Evolutionary conservation across 1,140 invertebrate genomes (phyloP), one percentile per base, ranked within the genome.

Genomic region (Ceratoteleas bidentatus): DNA sequence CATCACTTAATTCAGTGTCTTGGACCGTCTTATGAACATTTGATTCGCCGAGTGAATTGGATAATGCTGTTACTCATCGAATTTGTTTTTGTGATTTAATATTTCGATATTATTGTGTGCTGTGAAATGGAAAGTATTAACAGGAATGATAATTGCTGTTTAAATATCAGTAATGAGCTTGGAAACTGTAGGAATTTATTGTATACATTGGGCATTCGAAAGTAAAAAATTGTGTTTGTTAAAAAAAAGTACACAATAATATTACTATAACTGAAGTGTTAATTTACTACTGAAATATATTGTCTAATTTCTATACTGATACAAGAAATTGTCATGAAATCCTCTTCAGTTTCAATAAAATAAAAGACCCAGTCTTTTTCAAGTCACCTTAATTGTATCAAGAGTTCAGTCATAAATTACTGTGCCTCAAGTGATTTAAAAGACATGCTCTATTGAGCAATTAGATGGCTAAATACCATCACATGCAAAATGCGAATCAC

Each of bases 381-480:
- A 53, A 34, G 33, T n/a, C 16, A 78, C 16, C 61, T 72, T 58
- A 79, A 79, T 74, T 6, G 70, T 64, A 74, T 81, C 57, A 81
- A 80, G 64, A 62, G 77, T 80, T 80, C 40, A 62, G 58, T 58
- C 70, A 74, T 81, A 74, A 74, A 81, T 74, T 81, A 81, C 77
- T 74, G 69, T 45, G 77, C 24, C 64, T 60, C 54, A 66, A 81
- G 78, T 81, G 78, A 81, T 81, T 81, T 81, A 75, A 81, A 81
- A 81, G 78, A 75, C 10, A 49, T 13, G 60, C 62, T 81, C 49
- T 57, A 74, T 81, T 81, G 70, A 54, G 58, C 77, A 81, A 81
- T 81, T 81, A 81, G 70, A 65, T 70, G 50, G 58, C 45, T 81
- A 81, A 81, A 81, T 81, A 75, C 65, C 38, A 14, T 2, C 61